Conservation (phyloP, 2,113 vertebrate genomes). For the Megaleporinus macrocephalus region DNA sequence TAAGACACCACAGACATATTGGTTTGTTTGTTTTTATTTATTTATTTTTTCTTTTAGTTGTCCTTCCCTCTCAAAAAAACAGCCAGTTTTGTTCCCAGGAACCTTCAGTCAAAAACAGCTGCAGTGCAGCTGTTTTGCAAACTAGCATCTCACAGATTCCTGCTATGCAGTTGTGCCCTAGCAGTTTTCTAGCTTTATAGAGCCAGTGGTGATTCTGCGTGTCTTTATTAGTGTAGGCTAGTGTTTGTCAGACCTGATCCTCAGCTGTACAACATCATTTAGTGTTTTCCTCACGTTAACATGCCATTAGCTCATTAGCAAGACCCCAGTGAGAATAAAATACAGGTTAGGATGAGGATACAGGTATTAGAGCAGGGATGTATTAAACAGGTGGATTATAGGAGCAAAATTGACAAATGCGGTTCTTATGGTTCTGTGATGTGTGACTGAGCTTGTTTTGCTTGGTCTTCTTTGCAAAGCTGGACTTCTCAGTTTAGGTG, state of each 20-base stretch:
- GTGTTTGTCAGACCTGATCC: no score
- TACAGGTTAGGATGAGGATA: no score
- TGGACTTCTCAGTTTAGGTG: no score
- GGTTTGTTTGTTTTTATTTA: neutral
- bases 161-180: neutral
- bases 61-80: neutral
- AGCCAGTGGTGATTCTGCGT: neutral
- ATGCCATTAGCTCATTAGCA: neutral
- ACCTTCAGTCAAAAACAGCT: constrained; percentile 7
- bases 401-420: no score
- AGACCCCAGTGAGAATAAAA: no score
- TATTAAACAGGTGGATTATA: no score
- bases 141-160: neutral
- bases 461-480: no score
- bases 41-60: neutral
- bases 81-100: neutral
- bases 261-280: neutral
- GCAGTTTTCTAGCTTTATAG: neutral
- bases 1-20: neutral
- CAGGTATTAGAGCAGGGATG: no score
- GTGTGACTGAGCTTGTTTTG: no score
- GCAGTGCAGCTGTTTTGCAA: constrained; percentile 15
- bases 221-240: neutral
- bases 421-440: no score
- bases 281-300: neutral